Conservation (phyloP, 2,888 invertebrate genomes). For the Augiades crinisus region DNA sequence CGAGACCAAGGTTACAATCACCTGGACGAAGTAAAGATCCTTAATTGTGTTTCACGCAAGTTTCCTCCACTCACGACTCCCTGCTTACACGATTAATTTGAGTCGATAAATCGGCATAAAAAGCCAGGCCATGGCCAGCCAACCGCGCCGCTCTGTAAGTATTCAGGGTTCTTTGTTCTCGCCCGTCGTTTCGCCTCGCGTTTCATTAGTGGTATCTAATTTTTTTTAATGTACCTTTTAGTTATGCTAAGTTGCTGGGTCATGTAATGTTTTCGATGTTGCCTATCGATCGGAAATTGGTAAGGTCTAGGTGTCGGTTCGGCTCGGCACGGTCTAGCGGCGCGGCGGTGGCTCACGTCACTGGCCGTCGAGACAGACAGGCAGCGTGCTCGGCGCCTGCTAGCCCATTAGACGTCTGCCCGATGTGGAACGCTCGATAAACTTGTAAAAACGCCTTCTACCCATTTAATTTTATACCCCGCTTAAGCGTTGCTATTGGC, state of each 20-base stretch:
- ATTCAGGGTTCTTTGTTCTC: slow-evolving; percentile 70
- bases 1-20: slow-evolving; percentile 8
- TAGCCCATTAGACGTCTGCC: slow-evolving; percentile 75
- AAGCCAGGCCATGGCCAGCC: slow-evolving; percentile 67
- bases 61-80: slow-evolving; percentile 66
- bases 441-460: slow-evolving; percentile 80
- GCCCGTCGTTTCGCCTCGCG: slow-evolving; percentile 36
- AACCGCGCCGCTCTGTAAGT: slow-evolving; percentile 66
- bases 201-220: slow-evolving; percentile 11
- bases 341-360: slow-evolving; percentile 45
- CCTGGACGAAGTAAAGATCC: slow-evolving; percentile 48
- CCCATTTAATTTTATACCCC: slow-evolving; percentile 79
- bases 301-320: slow-evolving; percentile 47
- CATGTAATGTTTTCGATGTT: slow-evolving; percentile 41
- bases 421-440: slow-evolving; percentile 80
- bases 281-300: slow-evolving; percentile 52
- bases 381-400: slow-evolving; percentile 75
- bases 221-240: slow-evolving; percentile 2
- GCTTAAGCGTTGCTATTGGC: slow-evolving; percentile 78
- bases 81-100: slow-evolving; percentile 80
- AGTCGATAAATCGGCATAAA: slow-evolving; percentile 80
- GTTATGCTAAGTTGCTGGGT: background rate
- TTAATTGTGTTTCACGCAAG: slow-evolving; percentile 76
- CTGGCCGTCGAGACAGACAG: slow-evolving; percentile 67
- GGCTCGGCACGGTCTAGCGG: slow-evolving; percentile 35